A percentile compares a stretch with the other conserved stretches of the same genome.
Conservation (phyloP, 1,140 invertebrate species). For the Globodera rostochiensis region DNA sequence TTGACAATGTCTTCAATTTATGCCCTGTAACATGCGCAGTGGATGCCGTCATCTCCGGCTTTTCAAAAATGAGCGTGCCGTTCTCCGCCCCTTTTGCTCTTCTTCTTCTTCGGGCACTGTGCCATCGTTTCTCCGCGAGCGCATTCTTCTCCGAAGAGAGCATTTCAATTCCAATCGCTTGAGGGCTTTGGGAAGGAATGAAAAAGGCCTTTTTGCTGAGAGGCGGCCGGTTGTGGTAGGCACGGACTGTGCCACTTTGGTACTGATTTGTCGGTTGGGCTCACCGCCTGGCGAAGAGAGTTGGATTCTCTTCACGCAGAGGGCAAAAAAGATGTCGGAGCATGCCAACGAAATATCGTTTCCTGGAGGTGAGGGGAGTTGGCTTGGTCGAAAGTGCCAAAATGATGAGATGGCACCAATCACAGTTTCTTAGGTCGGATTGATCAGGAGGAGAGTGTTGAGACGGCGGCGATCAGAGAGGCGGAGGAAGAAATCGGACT, state of each 20-base stretch:
- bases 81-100: background rate
- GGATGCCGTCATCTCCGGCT: no score
- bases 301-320: slow-evolving; percentile 21
- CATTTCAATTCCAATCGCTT: background rate
- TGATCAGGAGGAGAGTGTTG: slow-evolving; percentile 1
- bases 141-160: background rate
- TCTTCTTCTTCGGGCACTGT: background rate
- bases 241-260: background rate
- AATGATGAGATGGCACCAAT: no score
- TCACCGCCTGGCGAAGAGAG: background rate
- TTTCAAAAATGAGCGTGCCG: background rate
- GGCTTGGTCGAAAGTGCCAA: no score
- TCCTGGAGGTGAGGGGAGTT: slow-evolving; percentile 1
- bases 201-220: background rate
- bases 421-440: background rate
- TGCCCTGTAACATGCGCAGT: no score
- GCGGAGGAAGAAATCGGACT: slow-evolving; percentile 26
- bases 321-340: slow-evolving; percentile 17
- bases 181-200: background rate
- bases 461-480: slow-evolving; percentile 20
- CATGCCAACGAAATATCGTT: slow-evolving; percentile 31
- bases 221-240: background rate
- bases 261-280: background rate
- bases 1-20: background rate
- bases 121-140: background rate